Conservation (phyloP, 2,113 vertebrate genomes). For the Anarrhichthys ocellatus region DNA sequence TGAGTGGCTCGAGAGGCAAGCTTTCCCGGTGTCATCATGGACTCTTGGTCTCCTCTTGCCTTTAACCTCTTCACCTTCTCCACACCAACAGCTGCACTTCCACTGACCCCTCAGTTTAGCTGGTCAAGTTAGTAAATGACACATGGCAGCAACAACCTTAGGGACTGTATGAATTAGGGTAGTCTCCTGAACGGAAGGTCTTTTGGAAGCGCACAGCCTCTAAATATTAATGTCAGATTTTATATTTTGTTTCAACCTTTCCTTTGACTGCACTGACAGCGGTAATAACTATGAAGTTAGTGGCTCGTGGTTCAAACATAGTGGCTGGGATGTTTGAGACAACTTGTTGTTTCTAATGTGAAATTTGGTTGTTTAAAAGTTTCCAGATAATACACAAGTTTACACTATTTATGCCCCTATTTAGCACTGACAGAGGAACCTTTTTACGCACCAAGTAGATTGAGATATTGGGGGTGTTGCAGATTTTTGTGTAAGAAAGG, state of each 20-base stretch:
- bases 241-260: background rate
- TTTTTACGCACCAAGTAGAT: background rate
- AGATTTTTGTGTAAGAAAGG: background rate
- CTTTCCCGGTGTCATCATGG: conserved; percentile 12
- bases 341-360: background rate
- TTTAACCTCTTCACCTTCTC: conserved; percentile 36
- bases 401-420: background rate
- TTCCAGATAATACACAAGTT: background rate
- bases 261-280: background rate
- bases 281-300: background rate
- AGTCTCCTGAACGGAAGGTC: background rate
- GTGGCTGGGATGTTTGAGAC: background rate
- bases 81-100: conserved; percentile 22
- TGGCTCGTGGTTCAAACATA: background rate
- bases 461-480: background rate
- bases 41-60: background rate
- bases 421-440: background rate
- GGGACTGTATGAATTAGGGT: background rate
- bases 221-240: background rate
- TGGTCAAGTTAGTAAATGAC: conserved; percentile 1
- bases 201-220: background rate
- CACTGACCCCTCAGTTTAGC: conserved; percentile 11
- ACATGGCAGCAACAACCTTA: background rate
- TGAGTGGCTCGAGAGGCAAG: conserved; percentile 14
- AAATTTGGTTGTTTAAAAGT: background rate